Conservation (phyloP, 2,113 vertebrate species). For the Marmota flaviventris region DNA sequence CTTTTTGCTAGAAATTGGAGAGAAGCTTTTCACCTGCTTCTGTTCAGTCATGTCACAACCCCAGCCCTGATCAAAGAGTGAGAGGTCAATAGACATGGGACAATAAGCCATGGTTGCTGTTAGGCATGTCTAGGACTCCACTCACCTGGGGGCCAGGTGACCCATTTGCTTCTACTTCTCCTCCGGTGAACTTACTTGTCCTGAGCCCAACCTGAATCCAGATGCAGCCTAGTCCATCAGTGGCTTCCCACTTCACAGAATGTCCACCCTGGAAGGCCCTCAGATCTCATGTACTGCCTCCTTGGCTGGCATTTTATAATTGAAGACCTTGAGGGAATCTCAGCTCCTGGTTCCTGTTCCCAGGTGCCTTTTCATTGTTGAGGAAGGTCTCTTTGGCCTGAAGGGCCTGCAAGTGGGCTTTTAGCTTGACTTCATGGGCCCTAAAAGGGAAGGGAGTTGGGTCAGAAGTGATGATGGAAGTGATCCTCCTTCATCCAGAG, state of each 20-base stretch:
- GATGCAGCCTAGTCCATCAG: not conserved
- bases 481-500: not conserved
- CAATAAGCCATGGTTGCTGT: not conserved
- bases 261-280: not conserved
- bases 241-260: not conserved
- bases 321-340: not conserved
- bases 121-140: fast-evolving
- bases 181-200: too few species aligned
- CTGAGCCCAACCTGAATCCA: not conserved
- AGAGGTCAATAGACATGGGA: not conserved
- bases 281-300: not conserved
- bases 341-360: not conserved
- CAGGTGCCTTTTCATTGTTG: not conserved
- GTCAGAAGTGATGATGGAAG: not conserved
- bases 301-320: not conserved
- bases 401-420: not conserved
- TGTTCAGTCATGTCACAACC: not conserved
- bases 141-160: not conserved
- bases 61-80: not conserved
- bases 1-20: not conserved
- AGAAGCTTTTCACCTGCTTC: not conserved
- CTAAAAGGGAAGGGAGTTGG: not conserved
- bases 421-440: not conserved
- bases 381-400: not conserved
- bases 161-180: too few species aligned